Base-by-base conservation (phyloP, 64 coral and sea anemone species). In the Astreopora myriophthalma region DNA sequence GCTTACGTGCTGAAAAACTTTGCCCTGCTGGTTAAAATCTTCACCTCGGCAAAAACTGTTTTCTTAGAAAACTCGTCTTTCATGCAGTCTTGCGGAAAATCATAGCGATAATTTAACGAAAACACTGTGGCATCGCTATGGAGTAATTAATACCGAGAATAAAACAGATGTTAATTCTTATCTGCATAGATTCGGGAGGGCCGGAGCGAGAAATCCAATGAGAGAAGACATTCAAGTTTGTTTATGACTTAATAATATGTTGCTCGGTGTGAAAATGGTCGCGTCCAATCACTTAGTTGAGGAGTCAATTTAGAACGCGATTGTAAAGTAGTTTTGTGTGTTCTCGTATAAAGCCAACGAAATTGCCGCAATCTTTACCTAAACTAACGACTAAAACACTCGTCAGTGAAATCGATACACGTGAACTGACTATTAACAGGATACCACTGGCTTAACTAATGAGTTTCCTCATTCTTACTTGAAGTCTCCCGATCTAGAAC, bases 131-230 rank as follows among this genome's bases (percentile, higher is more conserved):
- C 79, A 8, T 37, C 57, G 79, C 52, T 23, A 25, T 1, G 79
- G 22, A 36, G 61, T 51, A 78, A 78, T 44, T 55, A 78, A 78
- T 78, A 10, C 75, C 3, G 24, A 14, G 57, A 8, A 57, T 22
- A 37, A 17, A 83, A 83, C 79, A 83, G 79, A 83, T 83, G 79
- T 37, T 61, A n/a, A 22, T 25, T 23, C 55, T 83, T 83, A 64
- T 64, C 57, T 16, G 17, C 16, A 12, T 3, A n/a, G 31, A 83
- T 83, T 57, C n/a, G 57, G 52, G 79, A 83, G 79, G 79, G 79
- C 34, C 57, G 20, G 11, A 23, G 30, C 33, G 22, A 14, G n/a
- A 64, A 38, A 83, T 64, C 79, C 79, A 83, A 83, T 83, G 79
- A 40, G 34, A 83, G 7, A 38, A 38, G 17, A 64, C 25, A 26